Evolutionary conservation across 1,140 invertebrate genomes (phyloP), one percentile per base, ranked within the genome.

Genomic region (Xylocopa sonorina): DNA sequence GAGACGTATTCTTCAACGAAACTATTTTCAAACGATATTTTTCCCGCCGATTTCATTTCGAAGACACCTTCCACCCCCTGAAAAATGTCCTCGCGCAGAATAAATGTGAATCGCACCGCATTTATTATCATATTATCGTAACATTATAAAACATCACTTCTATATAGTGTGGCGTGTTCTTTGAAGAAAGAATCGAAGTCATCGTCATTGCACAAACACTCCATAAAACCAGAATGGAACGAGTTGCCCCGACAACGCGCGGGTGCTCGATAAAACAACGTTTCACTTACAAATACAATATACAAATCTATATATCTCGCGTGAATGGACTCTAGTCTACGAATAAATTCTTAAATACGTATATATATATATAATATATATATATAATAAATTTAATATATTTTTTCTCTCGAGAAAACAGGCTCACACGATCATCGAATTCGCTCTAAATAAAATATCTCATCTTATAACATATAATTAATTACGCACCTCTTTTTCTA

Each of bases 261-360:
- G 27, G n/a, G n/a, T 12, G 34, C 27, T 27, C 18, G 38, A n/a
- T 0, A 50, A 62, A 60, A 53, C 9, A 41, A 51, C 34, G 1
- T 34, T 46, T 18, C 21, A 57, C 27, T 66, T 34, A 53, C 50
- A 68, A 67, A 46, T 76, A 68, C 1, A 57, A 67, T 68, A 24
- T 76, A 68, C 51, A 76, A 76, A 76, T 57, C 29, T 68, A 12
- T n/a, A 12, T n/a, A 46, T 55, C 6, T 57, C 34, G 34, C 46
- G 46, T 38, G 43, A 77, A 41, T 77, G 46, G 10, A 43, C 27
- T 14, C 43, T 69, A 58, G 38, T 3, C 16, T 60, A 69, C n/a
- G 24, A 29, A 24, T 60, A 29, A 50, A 10, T 58, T 50, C 24
- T 27, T 41, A 48, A 18, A 68, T 32, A 57, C 16, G 41, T 9